phyloP scores from a whole-genome alignment of 1,140 invertebrate species.

The Lepidurus couesii region DNA sequence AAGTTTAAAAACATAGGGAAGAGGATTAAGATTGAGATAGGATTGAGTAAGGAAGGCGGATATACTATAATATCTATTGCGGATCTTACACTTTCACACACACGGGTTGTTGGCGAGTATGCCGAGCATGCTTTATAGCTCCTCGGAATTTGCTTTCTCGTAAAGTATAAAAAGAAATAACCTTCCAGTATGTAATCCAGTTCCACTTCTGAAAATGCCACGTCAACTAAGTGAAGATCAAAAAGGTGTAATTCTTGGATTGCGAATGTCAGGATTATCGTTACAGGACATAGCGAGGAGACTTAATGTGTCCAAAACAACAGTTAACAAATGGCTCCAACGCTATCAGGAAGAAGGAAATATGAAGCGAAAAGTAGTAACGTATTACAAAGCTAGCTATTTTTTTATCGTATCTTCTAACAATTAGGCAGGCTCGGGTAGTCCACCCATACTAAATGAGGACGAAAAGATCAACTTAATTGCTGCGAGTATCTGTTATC shows the following conservation, averaged over 20 bases:
- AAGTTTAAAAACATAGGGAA: too few species aligned
- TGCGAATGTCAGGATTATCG: not conserved
- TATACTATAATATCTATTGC: too few species aligned
- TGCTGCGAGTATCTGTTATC: not conserved
- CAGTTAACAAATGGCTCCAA: not conserved
- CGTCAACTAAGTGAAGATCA: not conserved
- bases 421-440: not conserved
- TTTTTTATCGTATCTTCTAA: not conserved
- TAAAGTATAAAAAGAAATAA: not conserved
- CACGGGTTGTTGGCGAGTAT: too few species aligned
- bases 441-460: not conserved
- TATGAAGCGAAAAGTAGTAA: not conserved
- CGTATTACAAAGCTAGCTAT: not conserved
- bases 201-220: not conserved
- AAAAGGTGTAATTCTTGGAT: not conserved
- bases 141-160: too few species aligned
- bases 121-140: too few species aligned
- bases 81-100: too few species aligned
- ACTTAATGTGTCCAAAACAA: not conserved
- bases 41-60: too few species aligned
- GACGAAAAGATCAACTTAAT: not conserved
- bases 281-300: too few species aligned
- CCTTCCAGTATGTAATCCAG: not conserved
- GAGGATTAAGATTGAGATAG: too few species aligned
- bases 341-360: not conserved